Base-by-base conservation (phyloP, 2,797 vertebrate genomes). In the Chloroceryle amazona region DNA sequence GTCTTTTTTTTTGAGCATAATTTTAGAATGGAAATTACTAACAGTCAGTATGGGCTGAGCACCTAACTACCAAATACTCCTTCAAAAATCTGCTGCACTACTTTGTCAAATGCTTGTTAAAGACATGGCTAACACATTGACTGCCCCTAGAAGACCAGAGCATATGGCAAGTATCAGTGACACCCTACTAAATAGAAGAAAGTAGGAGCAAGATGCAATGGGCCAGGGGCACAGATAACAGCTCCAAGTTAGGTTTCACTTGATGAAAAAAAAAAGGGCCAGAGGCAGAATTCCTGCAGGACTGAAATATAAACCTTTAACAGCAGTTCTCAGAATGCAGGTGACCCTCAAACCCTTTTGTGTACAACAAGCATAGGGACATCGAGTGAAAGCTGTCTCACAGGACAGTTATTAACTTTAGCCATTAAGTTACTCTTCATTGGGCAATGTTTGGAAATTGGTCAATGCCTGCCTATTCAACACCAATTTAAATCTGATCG, bases 111-210 rank as follows among this genome's bases (percentile, higher is more conserved):
- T 19, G 60, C 66, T 92, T 28, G 3, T 73, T 83, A 61, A 71
- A 83, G 75, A n/a, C 41, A 35, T 35, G 28, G 49, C 37, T 68
- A 75, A 75, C 33, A 21, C 42, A 62, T 17, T 74, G 72, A 51
- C 61, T 65, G 14, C 60, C 61, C 15, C 2, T 35, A 7, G 8
- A 57, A 63, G 78, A 73, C 44, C 39, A 37, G 60, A 90, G 78
- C 90, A 57, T 35, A 22, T 85, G 93, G 90, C 81, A 92, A 92
- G 57, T 54, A 29, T 96, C 96, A 96, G 28, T 37, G 65, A 85
- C 90, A 90, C 86, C 37, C 81, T n/a, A 28, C 57, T 62, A 42
- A 85, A 89, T 1, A 0, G 65, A 39, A 67, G 85, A 82, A 84
- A 4, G 33, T 21, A 66, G 39, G 31, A 92, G 28, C 63, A 93